A percentile compares a stretch with the other conserved stretches of the same genome.
phyloP scores from a whole-genome alignment of 2,797 vertebrate species.

The Borostomias antarcticus region DNA sequence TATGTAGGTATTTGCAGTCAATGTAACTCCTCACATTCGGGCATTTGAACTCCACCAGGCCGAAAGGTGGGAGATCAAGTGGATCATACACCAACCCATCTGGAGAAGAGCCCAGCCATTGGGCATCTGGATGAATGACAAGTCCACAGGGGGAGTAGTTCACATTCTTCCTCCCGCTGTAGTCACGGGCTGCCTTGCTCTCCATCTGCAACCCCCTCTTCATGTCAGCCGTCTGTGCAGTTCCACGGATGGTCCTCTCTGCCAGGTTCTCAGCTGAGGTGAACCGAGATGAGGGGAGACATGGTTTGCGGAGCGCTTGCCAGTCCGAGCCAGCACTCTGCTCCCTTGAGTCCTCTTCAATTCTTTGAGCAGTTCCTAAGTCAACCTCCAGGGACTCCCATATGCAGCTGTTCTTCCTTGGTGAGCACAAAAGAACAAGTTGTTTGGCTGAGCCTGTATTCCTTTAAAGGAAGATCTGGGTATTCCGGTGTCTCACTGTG shows the following conservation, averaged over 20 bases:
- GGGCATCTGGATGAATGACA: conserved; percentile 18
- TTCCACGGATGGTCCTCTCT: conserved; percentile 8
- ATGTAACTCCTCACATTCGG: conserved; percentile 21
- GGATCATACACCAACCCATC: conserved; percentile 23
- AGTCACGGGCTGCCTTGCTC: conserved; percentile 10
- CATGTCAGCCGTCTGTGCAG: conserved; percentile 8
- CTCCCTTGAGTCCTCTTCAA: background rate
- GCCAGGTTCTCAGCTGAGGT: conserved; percentile 8
- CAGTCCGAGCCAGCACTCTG: background rate
- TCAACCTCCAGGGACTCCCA: background rate
- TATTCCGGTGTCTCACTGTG: background rate
- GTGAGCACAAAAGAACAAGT: conserved; percentile 1
- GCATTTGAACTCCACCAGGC: conserved; percentile 28
- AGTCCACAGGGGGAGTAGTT: conserved; percentile 29
- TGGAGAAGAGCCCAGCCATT: conserved; percentile 20
- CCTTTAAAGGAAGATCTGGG: background rate
- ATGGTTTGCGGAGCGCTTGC: background rate
- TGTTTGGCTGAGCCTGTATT: background rate
- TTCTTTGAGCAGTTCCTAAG: background rate
- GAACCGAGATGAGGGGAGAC: background rate
- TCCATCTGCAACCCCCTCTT: conserved; percentile 25
- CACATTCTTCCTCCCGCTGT: conserved; percentile 2
- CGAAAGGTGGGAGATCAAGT: conserved; percentile 10
- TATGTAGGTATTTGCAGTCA: conserved; percentile 5
- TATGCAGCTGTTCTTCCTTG: conserved; percentile 6